Percentiles rank a stretch among this genome's conserved stretches.
phyloP scores from a whole-genome alignment of 2,888 invertebrate species.

The Muschampia staudingeri region DNA sequence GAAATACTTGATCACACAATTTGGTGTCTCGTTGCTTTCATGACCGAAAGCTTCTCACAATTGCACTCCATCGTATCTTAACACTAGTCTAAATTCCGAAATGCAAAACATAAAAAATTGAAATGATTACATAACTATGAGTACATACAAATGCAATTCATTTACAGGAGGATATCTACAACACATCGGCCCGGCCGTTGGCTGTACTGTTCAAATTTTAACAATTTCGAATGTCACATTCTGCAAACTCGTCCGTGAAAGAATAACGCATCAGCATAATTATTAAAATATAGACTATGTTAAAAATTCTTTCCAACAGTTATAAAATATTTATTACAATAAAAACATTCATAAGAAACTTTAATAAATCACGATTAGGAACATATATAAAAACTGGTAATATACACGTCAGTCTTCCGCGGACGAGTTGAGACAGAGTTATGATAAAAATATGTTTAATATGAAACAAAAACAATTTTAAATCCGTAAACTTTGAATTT shows the following conservation, averaged over 20 bases:
- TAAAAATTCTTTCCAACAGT: constrained; percentile 45
- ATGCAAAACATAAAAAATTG: constrained; percentile 82
- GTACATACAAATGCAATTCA: constrained; percentile 73
- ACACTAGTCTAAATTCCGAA: constrained; percentile 79
- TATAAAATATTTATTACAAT: constrained; percentile 49
- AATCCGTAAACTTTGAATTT: constrained; percentile 50
- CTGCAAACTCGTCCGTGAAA: constrained; percentile 20
- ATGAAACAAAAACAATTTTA: constrained; percentile 29
- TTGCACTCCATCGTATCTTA: constrained; percentile 75
- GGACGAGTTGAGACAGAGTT: background rate
- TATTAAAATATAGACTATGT: constrained; percentile 39
- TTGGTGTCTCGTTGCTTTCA: constrained; percentile 83
- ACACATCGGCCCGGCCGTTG: constrained; percentile 30
- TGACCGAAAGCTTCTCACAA: constrained; percentile 72
- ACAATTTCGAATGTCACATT: constrained; percentile 19
- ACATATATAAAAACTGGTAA: constrained; percentile 41
- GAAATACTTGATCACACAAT: constrained; percentile 81
- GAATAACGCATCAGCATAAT: background rate
- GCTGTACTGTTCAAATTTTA: constrained; percentile 37
- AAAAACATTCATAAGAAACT: constrained; percentile 47
- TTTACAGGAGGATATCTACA: constrained; percentile 54
- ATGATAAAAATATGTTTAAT: constrained; percentile 10
- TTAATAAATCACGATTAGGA: constrained; percentile 47
- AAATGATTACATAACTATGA: constrained; percentile 72
- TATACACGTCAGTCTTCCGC: background rate